These are phyloP conservation scores for Onchidella celtica DNA, from an alignment of 2,888 invertebrate genomes.

Conservation along the genomic window DNA sequence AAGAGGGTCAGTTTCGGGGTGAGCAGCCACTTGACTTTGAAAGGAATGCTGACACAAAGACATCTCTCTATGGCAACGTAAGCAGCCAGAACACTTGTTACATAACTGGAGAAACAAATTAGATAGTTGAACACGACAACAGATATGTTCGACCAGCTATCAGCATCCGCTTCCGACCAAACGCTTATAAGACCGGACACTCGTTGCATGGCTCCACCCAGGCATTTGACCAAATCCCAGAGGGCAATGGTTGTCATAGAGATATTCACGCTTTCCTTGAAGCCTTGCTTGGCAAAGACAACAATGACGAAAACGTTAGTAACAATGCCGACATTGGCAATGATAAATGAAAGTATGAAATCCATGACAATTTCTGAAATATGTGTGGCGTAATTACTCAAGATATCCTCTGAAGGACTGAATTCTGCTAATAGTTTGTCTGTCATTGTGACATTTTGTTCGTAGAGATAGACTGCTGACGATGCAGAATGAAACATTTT, in stretches of 20 bases:
- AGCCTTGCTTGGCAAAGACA: constrained; percentile 40
- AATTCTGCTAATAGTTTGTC: background rate
- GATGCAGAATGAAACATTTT: too few species aligned
- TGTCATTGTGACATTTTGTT: too few species aligned
- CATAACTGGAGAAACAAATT: constrained; percentile 42
- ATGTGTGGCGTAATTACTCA: background rate
- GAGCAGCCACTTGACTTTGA: constrained; percentile 43
- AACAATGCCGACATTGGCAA: constrained; percentile 28
- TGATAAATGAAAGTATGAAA: constrained; percentile 2
- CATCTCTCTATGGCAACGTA: constrained; percentile 48
- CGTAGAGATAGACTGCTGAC: too few species aligned
- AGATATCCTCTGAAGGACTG: constrained; percentile 26
- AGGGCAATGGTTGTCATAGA: constrained; percentile 47
- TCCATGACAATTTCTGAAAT: constrained; percentile 42
- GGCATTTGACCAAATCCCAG: constrained; percentile 38
- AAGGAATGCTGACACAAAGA: constrained; percentile 43
- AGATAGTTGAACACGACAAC: constrained; percentile 35
- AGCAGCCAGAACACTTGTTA: constrained; percentile 43
- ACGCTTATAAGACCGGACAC: constrained; percentile 23
- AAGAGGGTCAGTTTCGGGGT: constrained; percentile 38
- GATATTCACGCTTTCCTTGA: constrained; percentile 41
- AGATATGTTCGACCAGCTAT: constrained; percentile 38
- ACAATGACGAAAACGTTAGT: constrained; percentile 29
- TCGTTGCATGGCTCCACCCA: constrained; percentile 33
- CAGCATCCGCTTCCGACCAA: constrained; percentile 11